A percentile compares a stretch with the other conserved stretches of the same genome.
Evolutionary conservation across 2,888 invertebrate species (phyloP).

Genomic region (Lasius fuliginosus): DNA sequence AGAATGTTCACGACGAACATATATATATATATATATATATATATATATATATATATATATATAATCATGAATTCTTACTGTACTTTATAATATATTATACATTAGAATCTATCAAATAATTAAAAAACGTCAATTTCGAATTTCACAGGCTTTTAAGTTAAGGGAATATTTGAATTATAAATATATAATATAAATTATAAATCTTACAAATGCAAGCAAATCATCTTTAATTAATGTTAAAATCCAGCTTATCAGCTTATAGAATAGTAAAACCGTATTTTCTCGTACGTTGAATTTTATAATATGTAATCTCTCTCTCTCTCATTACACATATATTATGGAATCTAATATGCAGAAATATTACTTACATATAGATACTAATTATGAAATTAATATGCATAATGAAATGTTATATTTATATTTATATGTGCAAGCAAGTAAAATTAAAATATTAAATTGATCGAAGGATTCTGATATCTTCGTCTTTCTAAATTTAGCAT

Average conservation of each 20-base stretch:
- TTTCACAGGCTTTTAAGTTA: neutral
- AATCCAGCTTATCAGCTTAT: neutral
- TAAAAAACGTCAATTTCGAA: neutral
- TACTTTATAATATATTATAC: neutral
- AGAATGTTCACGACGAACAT: too few relatives aligned
- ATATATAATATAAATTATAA: neutral
- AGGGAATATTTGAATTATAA: neutral
- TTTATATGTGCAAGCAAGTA: too few relatives aligned
- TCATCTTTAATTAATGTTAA: constrained; percentile 5
- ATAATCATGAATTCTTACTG: neutral
- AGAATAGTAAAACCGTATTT: constrained; percentile 15
- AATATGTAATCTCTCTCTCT: neutral
- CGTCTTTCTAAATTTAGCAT: too few relatives aligned
- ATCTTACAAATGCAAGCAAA: neutral
- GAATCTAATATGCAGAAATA: neutral
- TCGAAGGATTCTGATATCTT: neutral
- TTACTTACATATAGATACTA: neutral
- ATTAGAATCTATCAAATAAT: neutral
- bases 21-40: too few relatives aligned
- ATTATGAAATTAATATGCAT: neutral
- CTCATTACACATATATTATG: neutral
- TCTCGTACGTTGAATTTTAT: neutral
- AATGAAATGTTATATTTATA: neutral
- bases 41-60: too few relatives aligned
- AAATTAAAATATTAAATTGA: neutral